A percentile compares a stretch with the other conserved stretches of the same genome.
Conservation (phyloP, 1,140 invertebrate genomes). For the Camponotus vicinus region DNA sequence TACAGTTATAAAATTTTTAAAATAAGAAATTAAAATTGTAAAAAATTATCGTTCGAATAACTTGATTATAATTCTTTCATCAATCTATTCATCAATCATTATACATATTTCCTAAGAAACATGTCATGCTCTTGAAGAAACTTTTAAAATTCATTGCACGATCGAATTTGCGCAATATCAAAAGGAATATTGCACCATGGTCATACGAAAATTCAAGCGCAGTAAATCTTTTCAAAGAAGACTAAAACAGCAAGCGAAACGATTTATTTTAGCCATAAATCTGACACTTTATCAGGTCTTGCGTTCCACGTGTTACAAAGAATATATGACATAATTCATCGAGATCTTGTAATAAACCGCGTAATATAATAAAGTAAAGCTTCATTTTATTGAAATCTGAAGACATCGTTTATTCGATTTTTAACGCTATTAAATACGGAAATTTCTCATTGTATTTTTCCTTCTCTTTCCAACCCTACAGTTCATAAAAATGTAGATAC, state of each 20-base stretch:
- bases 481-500: no score
- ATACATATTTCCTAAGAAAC: not conserved
- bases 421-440: not conserved
- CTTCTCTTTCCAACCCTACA: no score
- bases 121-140: not conserved
- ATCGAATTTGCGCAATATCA: not conserved
- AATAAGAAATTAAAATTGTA: not conserved
- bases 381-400: not conserved
- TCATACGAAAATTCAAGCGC: slow-evolving; percentile 19
- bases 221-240: slow-evolving; percentile 40
- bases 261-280: slow-evolving; percentile 55
- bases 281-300: slow-evolving; percentile 26
- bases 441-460: not conserved
- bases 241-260: slow-evolving; percentile 24
- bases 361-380: not conserved
- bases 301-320: not conserved
- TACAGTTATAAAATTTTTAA: not conserved
- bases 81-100: not conserved
- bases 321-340: slow-evolving; percentile 22
- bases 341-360: slow-evolving; percentile 17
- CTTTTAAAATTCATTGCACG: not conserved
- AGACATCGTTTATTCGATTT: not conserved
- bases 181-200: slow-evolving; percentile 1
- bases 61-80: not conserved
- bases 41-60: not conserved